Percentiles rank a stretch among this genome's conserved stretches.
Conservation (phyloP, 2,888 invertebrate genomes). For the Lottia scabra region DNA sequence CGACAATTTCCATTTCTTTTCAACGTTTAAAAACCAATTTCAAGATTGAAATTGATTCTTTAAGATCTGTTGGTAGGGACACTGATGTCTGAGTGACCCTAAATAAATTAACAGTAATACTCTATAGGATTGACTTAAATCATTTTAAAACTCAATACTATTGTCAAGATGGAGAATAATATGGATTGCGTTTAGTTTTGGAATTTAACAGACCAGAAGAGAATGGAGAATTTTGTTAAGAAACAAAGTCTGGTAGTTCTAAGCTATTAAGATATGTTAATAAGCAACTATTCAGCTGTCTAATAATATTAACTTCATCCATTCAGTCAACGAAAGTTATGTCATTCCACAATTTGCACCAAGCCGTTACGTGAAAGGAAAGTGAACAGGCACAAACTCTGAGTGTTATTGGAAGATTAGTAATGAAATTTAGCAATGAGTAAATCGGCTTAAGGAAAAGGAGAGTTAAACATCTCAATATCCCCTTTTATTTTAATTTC, state of each 20-base stretch:
- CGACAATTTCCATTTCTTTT: too few species aligned
- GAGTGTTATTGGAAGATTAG: neutral
- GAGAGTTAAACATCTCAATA: neutral
- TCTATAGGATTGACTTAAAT: too few species aligned
- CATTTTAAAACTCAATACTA: too few species aligned
- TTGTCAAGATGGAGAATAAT: too few species aligned
- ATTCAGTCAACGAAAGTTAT: neutral
- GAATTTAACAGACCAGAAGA: neutral
- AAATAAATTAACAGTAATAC: too few species aligned
- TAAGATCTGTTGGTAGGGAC: too few species aligned
- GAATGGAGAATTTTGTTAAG: neutral
- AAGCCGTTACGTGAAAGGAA: neutral
- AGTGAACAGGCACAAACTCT: neutral
- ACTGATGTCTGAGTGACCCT: too few species aligned
- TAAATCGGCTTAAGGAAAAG: neutral
- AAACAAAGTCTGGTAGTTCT: neutral
- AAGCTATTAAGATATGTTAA: conserved; percentile 1
- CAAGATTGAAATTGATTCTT: too few species aligned
- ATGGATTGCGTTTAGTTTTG: neutral
- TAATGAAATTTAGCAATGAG: neutral
- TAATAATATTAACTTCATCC: neutral
- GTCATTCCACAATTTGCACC: conserved; percentile 3
- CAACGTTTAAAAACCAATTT: too few species aligned
- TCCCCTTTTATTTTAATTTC: neutral
- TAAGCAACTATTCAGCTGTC: neutral